Evolutionary conservation across 2,888 invertebrate genomes (phyloP), one percentile per base, ranked within the genome.

Genomic region (Caenorhabditis sp.): DNA sequence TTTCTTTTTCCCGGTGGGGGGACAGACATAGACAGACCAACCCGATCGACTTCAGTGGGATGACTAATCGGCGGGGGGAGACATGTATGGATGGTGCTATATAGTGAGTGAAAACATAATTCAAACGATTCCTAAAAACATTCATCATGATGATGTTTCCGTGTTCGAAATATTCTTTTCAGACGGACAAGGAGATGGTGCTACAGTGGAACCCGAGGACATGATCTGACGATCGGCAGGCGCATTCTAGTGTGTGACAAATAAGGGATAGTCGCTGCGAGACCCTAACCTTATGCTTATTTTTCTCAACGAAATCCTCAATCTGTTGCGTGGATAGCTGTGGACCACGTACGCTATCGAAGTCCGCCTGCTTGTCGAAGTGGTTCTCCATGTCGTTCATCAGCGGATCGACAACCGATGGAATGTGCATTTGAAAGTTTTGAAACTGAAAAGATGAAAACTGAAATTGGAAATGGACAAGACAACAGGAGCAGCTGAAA

Each of bases 231-330:
- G 41, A 19, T 56, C 41, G 38, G 76, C 70, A 47, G 63, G 69
- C 69, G 79, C 54, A 28, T 5, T 19, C 80, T 66, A 64, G 54
- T 38, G 38, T 38, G 28, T 38, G 58, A 31, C 31, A 54, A 19
- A 35, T 41, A 35, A 54, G 19, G 0, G 24, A 51, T 10, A 8
- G 61, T 69, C 56, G 44, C 76, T 26, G 76, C 68, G 76, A 68
- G 76, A 76, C 77, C 77, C 80, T 59, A 54, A 88, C 89, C 85
- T 87, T 87, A 24, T 85, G 74, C 58, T 87, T 87, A 63, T 89
- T 87, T 58, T 85, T 82, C 66, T 81, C 75, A 51, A 88, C 83
- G 73, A 80, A 88, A 51, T 69, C 64, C 58, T 89, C 88, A 49
- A 87, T 86, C 24, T 89, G 86, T 56, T 86, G 82, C 49, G 80